Base-by-base conservation (phyloP, 2,113 vertebrate species). In the Pholis gunnellus region DNA sequence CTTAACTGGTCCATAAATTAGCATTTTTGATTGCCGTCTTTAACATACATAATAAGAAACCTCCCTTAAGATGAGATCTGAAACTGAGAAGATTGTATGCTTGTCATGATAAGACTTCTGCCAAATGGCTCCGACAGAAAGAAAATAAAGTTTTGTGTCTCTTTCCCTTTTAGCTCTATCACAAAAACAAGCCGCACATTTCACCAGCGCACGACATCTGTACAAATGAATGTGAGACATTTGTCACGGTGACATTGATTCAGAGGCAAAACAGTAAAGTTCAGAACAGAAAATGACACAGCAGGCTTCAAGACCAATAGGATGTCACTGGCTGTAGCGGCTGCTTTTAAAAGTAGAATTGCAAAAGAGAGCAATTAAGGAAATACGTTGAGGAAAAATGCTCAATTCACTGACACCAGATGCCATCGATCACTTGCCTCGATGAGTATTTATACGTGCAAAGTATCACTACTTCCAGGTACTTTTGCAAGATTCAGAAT, bases 11-110 rank as follows among this genome's bases (percentile, higher is more conserved):
- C 82, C 83, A 82, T 86, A 86, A 82, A 94, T 95, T 94, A 86
- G 91, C 93, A 93, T 94, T 80, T 85, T 59, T 85, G 89, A 83
- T 85, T 57, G 59, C 78, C 17, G 34, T 89, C 79, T 93, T 90
- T 90, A 89, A 85, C 89, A 89, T 87, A 78, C 66, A 72, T 70
- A 82, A 90, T 88, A 67, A 87, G 79, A 72, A 77, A 44, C 46
- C 38, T 48, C 59, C 68, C 44, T 85, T 86, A 75, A 88, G 83
- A 91, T 93, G n/a, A 91, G 89, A 88, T 92, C 9, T 84, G 75
- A 86, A 82, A 78, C 20, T 8, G 59, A 68, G 66, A 66, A 59
- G 67, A 88, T 71, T 66, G 69, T 4, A 15, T 56, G 72, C 42
- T 61, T 48, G 63, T 68, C 61, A 18, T 1, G 61, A 79, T 83